Evolutionary conservation across 2,113 vertebrate species (phyloP).

Genomic region (Mus pahari): DNA sequence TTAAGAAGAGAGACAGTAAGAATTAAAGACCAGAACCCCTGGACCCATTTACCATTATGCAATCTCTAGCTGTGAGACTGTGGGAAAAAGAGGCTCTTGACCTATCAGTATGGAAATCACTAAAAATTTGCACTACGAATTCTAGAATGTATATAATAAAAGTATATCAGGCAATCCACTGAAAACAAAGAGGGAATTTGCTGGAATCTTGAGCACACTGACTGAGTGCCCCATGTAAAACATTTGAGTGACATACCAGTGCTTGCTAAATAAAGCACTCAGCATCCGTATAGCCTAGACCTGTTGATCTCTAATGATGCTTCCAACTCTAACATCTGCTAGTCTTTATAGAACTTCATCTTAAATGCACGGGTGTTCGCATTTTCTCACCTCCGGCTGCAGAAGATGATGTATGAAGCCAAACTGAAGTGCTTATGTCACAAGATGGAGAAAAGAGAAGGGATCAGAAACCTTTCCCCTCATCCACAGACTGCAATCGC

Average conservation of each 20-base stretch:
- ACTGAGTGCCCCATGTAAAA: background rate
- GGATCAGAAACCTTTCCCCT: background rate
- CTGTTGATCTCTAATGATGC: background rate
- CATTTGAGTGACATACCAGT: background rate
- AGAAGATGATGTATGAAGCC: background rate
- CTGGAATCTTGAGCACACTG: background rate
- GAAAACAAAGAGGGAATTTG: background rate
- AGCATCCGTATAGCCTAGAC: background rate
- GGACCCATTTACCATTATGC: background rate
- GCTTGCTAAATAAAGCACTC: background rate
- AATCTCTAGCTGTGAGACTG: background rate
- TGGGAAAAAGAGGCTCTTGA: background rate
- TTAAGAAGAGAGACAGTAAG: background rate
- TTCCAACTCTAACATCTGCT: background rate
- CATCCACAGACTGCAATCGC: background rate
- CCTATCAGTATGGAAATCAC: background rate
- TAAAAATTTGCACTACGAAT: background rate
- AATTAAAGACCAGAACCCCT: background rate
- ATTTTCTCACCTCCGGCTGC: slow-evolving; percentile 1
- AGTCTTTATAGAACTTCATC: background rate
- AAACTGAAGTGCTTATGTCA: background rate
- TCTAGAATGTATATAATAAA: background rate
- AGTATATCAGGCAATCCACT: background rate
- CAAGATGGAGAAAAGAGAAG: slow-evolving; percentile 22
- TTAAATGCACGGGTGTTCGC: background rate